These are phyloP conservation scores for Gastrophryne carolinensis DNA, from an alignment of 2,797 vertebrate genomes.

Conservation along the genomic window DNA sequence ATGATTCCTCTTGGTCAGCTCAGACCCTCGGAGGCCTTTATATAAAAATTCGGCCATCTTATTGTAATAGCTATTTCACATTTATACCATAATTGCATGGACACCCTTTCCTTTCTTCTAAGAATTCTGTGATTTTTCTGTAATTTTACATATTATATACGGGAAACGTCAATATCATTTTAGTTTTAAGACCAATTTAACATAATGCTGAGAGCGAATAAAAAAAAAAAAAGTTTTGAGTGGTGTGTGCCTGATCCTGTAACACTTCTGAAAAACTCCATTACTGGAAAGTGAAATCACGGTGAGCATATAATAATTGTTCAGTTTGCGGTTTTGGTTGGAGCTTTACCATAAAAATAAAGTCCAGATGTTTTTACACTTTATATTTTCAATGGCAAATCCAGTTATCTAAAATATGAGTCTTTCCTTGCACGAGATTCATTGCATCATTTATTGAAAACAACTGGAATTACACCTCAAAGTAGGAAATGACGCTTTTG, in stretches of 20 bases:
- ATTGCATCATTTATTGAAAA: no score
- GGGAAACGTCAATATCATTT: no score
- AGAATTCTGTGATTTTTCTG: no score
- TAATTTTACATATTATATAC: no score
- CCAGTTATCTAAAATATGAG: not conserved
- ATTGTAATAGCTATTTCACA: no score
- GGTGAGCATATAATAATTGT: not conserved
- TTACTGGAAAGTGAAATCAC: constrained; percentile 15
- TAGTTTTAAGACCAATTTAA: not conserved
- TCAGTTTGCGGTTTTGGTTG: constrained; percentile 24
- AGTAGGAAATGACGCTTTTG: no score
- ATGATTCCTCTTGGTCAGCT: no score
- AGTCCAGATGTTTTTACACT: constrained; percentile 11
- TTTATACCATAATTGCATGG: no score
- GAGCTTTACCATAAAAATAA: constrained; percentile 20
- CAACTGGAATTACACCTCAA: no score
- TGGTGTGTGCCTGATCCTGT: not conserved
- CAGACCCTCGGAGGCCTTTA: no score
- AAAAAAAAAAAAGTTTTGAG: not conserved
- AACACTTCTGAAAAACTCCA: not conserved
- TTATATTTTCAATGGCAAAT: constrained; percentile 1
- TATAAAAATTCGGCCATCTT: no score
- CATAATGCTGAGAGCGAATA: not conserved
- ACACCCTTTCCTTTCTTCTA: no score
- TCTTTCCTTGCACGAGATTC: not conserved